A percentile compares a stretch with the other conserved stretches of the same genome.
Conservation (phyloP, 2,888 invertebrate species). For the Taphrorychus bicolor region DNA sequence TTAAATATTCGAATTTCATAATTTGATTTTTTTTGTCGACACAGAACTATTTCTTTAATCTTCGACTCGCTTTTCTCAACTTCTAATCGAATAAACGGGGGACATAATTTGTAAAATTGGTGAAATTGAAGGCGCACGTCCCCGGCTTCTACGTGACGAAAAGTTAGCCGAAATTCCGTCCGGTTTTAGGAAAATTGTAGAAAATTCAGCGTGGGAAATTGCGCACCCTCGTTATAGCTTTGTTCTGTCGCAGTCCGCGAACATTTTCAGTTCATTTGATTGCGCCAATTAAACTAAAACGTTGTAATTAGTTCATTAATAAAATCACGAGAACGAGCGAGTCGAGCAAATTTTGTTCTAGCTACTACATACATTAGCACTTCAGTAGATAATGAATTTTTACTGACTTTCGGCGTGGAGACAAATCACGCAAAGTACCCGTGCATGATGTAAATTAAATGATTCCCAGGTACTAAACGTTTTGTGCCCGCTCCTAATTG, state of each 20-base stretch:
- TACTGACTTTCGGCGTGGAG: not conserved
- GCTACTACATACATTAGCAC: no score
- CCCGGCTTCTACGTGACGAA: conserved; percentile 33
- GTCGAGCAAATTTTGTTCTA: no score
- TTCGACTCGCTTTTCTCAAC: conserved; percentile 1
- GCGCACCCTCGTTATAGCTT: conserved; percentile 26
- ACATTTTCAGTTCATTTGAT: conserved; percentile 28
- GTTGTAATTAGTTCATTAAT: conserved; percentile 34
- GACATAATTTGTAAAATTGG: conserved; percentile 34
- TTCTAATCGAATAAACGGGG: conserved; percentile 27
- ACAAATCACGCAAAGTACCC: not conserved
- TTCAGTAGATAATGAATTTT: no score
- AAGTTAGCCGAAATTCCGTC: conserved; percentile 27
- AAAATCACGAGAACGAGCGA: conserved; percentile 6
- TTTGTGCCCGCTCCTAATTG: conserved; percentile 5
- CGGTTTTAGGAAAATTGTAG: conserved; percentile 6
- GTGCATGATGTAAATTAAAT: not conserved
- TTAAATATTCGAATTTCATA: not conserved
- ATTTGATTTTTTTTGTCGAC: not conserved
- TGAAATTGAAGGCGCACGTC: conserved; percentile 37
- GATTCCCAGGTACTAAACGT: conserved; percentile 3
- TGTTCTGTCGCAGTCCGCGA: conserved; percentile 23
- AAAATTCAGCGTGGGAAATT: conserved; percentile 32
- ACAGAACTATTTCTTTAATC: conserved; percentile 7
- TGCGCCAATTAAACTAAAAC: conserved; percentile 30